Percentiles rank a stretch among this genome's conserved stretches.
Evolutionary conservation across 1,140 invertebrate genomes (phyloP).

Genomic region (Stegodyphus dumicola): DNA sequence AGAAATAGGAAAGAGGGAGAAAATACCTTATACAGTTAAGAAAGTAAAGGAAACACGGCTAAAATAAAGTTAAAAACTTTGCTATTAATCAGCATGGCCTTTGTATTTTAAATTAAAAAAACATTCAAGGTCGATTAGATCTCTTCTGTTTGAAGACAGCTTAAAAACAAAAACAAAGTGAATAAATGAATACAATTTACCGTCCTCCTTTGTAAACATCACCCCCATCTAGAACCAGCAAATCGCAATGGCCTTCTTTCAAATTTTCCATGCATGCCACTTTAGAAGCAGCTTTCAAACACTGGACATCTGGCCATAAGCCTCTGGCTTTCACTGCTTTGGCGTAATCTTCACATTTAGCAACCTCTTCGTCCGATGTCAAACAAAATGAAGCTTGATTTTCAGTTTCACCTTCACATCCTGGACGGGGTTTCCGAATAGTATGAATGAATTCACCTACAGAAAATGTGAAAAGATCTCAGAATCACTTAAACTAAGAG

Average conservation of each 20-base stretch:
- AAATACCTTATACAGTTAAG: too few species aligned
- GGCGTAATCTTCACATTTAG: slow-evolving; percentile 77
- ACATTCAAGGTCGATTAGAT: too few species aligned
- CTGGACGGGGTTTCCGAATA: slow-evolving; percentile 76
- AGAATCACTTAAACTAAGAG: too few species aligned
- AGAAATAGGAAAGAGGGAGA: too few species aligned
- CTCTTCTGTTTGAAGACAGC: too few species aligned
- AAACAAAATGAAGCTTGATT: slow-evolving; percentile 72
- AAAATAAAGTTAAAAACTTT: too few species aligned
- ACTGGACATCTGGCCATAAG: slow-evolving; percentile 78
- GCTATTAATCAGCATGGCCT: too few species aligned
- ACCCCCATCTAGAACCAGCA: slow-evolving; percentile 77
- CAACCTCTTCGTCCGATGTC: slow-evolving; percentile 72
- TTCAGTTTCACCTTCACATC: slow-evolving; percentile 71
- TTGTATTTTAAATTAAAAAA: too few species aligned
- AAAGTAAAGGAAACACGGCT: too few species aligned
- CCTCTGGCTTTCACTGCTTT: slow-evolving; percentile 78
- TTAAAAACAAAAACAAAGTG: too few species aligned
- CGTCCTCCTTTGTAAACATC: slow-evolving; percentile 78
- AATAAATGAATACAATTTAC: slow-evolving; percentile 67
- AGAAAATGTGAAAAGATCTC: not conserved
- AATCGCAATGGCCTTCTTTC: slow-evolving; percentile 74
- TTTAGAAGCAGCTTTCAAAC: slow-evolving; percentile 71
- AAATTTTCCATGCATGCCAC: slow-evolving; percentile 78
- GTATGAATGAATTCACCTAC: slow-evolving; percentile 80